These are phyloP conservation scores for Venustoraphidia nigricollis DNA, from an alignment of 2,888 invertebrate genomes.

Conservation along the genomic window DNA sequence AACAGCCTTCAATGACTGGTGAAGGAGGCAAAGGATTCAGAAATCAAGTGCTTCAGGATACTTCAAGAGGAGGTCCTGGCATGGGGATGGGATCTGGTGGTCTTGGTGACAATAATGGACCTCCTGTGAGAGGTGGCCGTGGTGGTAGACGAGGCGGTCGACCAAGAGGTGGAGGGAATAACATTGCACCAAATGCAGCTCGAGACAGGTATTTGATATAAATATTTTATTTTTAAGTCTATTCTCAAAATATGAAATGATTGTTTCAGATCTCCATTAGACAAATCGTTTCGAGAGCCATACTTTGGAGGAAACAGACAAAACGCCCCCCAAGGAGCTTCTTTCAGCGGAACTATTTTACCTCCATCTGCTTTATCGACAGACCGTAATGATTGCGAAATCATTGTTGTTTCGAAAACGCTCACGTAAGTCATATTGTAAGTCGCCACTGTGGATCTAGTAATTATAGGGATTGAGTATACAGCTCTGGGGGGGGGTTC, in stretches of 20 bases:
- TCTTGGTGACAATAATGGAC: too few species aligned
- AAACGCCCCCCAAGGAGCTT: not conserved
- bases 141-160: slow-evolving; percentile 18
- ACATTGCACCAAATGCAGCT: slow-evolving; percentile 5
- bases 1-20: not conserved
- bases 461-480: too few species aligned
- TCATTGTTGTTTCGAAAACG: slow-evolving; percentile 68
- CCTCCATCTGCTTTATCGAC: slow-evolving; percentile 14
- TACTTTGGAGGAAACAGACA: not conserved
- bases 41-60: not conserved
- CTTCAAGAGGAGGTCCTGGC: slow-evolving; percentile 15
- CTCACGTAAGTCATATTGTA: slow-evolving; percentile 50
- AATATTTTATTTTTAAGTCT: slow-evolving; percentile 1
- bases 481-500: too few species aligned
- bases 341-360: not conserved
- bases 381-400: slow-evolving; percentile 78
- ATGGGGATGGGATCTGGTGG: too few species aligned
- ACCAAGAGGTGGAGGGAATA: slow-evolving; percentile 11
- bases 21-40: slow-evolving; percentile 2
- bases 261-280: slow-evolving; percentile 1
- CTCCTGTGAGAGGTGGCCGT: slow-evolving; percentile 19
- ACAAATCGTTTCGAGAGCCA: not conserved
- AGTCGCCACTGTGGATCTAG: too few species aligned
- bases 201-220: slow-evolving; percentile 7
- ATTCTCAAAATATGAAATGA: not conserved